Evolutionary conservation across 2,113 vertebrate genomes (phyloP).

Genomic region (Pterocles orientalis): DNA sequence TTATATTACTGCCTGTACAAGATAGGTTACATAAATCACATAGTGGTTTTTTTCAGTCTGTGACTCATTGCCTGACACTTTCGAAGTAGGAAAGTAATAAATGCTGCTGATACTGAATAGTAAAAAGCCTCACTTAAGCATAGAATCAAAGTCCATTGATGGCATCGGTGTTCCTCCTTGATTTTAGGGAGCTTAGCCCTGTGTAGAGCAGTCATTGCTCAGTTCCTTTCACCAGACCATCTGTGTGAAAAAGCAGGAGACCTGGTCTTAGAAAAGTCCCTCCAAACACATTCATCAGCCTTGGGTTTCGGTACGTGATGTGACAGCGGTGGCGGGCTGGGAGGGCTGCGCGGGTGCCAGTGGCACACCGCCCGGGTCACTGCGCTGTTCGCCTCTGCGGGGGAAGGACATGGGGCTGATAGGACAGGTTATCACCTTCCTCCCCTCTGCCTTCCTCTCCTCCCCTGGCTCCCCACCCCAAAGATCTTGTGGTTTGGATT

Average conservation of each 20-base stretch:
- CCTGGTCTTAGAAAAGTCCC: not conserved
- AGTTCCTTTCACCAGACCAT: not conserved
- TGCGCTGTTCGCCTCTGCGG: too few relatives aligned
- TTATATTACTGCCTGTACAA: not conserved
- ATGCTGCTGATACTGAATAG: not conserved
- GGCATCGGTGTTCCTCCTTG: not conserved
- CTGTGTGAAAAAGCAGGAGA: not conserved
- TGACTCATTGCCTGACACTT: not conserved
- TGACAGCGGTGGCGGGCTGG: not conserved
- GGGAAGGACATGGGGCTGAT: not conserved
- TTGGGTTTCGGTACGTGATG: not conserved
- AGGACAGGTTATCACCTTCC: not conserved
- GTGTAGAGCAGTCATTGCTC: not conserved
- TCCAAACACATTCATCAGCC: not conserved
- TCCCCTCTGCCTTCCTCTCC: not conserved
- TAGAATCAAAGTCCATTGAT: not conserved
- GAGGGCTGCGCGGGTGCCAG: not conserved
- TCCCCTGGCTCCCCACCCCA: not conserved
- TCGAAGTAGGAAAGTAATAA: not conserved
- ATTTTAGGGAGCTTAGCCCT: not conserved
- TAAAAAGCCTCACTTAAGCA: not conserved
- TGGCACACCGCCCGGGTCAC: rapidly evolving
- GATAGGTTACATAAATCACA: not conserved
- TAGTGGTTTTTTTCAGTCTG: not conserved
- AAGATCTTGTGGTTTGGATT: not conserved